phyloP scores from a whole-genome alignment of 1,140 invertebrate species.

The Chymomyza costata region DNA sequence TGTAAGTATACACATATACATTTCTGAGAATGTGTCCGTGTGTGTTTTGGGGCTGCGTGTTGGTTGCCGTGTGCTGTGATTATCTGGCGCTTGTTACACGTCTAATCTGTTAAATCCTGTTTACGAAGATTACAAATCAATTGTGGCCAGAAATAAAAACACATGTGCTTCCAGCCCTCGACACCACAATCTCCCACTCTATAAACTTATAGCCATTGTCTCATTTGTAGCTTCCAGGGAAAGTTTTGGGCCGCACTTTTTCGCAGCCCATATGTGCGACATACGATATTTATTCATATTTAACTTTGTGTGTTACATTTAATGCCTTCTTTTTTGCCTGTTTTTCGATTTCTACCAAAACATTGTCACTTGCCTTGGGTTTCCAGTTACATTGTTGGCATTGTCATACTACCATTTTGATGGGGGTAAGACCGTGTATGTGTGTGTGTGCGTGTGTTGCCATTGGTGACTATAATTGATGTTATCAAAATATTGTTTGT shows the following conservation, averaged over 20 bases:
- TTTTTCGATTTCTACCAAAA: background rate
- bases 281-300: no score
- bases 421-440: no score
- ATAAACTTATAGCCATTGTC: no score
- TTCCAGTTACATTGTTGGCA: slow-evolving; percentile 1
- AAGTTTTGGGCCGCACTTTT: no score
- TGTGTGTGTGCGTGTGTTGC: no score
- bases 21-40: slow-evolving; percentile 7
- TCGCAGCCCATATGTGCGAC: no score
- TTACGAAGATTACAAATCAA: slow-evolving; percentile 72
- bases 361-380: slow-evolving; percentile 5
- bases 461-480: slow-evolving; percentile 73
- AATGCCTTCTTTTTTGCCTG: no score
- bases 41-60: slow-evolving; percentile 18
- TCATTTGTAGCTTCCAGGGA: no score
- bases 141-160: slow-evolving; percentile 70
- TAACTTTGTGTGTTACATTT: background rate
- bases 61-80: slow-evolving; percentile 39
- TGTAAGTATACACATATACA: slow-evolving; percentile 1
- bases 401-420: slow-evolving; percentile 31
- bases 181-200: slow-evolving; percentile 10
- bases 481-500: slow-evolving; percentile 75
- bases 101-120: slow-evolving; percentile 72
- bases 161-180: slow-evolving; percentile 33
- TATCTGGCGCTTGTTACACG: slow-evolving; percentile 69